Percentiles rank a stretch among this genome's conserved stretches.
Conservation (phyloP, 2,113 vertebrate genomes). For the Ciconia boyciana region DNA sequence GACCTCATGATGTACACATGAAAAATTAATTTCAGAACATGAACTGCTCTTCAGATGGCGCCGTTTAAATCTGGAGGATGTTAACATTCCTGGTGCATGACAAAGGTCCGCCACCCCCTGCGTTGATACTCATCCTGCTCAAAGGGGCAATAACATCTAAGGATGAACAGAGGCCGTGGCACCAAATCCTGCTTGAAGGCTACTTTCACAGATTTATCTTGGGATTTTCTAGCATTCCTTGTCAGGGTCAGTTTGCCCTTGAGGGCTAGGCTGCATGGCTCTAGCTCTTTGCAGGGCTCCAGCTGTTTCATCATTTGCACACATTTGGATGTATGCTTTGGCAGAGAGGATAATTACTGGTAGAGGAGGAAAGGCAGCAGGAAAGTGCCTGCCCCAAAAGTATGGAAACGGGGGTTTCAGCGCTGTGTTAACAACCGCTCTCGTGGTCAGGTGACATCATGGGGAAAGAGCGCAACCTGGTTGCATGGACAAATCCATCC, state of each 20-base stretch:
- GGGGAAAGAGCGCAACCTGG: neutral
- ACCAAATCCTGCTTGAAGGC: constrained; percentile 21
- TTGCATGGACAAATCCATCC: neutral
- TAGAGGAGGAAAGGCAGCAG: neutral
- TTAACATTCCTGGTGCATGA: constrained; percentile 50
- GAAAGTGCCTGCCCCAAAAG: neutral
- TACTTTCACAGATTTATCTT: neutral
- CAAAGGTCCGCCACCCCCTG: neutral
- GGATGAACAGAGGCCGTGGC: neutral
- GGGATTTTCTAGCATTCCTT: neutral
- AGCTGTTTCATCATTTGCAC: neutral
- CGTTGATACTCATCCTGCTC: constrained; percentile 5
- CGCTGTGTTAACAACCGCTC: rapidly evolving
- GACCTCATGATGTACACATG: constrained; percentile 55
- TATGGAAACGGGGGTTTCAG: rapidly evolving
- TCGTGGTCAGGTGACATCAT: neutral
- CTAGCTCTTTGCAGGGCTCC: neutral
- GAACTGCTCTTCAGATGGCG: constrained; percentile 40
- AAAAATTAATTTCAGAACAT: constrained; percentile 63
- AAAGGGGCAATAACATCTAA: neutral
- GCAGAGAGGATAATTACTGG: neutral
- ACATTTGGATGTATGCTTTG: neutral
- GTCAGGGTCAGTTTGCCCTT: neutral
- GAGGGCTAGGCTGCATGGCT: neutral
- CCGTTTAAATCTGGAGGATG: constrained; percentile 22